Percentiles rank a stretch among this genome's conserved stretches.
Evolutionary conservation across 2,797 vertebrate genomes (phyloP).

Genomic region (Nothura maculosa): DNA sequence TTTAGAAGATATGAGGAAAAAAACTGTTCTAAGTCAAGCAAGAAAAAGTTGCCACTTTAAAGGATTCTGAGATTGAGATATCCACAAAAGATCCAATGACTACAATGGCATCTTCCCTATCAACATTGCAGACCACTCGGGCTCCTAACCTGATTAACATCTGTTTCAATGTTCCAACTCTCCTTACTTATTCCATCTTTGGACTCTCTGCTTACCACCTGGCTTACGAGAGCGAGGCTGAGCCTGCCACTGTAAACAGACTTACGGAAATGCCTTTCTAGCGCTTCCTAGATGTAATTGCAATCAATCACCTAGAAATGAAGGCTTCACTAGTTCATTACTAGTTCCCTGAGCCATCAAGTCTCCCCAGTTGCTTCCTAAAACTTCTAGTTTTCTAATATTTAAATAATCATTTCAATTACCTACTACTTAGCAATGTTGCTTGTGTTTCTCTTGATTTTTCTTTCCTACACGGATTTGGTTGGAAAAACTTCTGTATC

Average conservation of each 20-base stretch:
- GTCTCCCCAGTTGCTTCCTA: conserved; percentile 31
- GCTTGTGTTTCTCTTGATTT: conserved; percentile 41
- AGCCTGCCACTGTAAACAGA: background rate
- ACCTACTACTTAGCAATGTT: conserved; percentile 29
- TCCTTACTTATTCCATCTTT: background rate
- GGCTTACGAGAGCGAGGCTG: background rate
- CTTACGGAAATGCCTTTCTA: background rate
- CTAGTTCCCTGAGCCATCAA: background rate
- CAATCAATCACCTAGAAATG: conserved; percentile 30
- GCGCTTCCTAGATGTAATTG: background rate
- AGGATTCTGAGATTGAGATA: background rate
- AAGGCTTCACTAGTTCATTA: conserved; percentile 36
- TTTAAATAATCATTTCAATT: conserved; percentile 62
- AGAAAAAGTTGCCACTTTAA: background rate
- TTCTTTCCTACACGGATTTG: background rate
- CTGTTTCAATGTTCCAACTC: background rate
- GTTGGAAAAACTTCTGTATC: conserved; percentile 31
- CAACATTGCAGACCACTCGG: background rate
- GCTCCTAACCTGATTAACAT: background rate
- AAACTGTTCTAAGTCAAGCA: background rate
- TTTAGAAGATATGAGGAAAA: background rate
- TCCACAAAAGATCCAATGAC: background rate
- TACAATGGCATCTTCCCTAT: background rate
- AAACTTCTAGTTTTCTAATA: conserved; percentile 43
- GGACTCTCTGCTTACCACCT: fast-evolving